These are phyloP conservation scores for Drosophila longiperda DNA, from an alignment of 2,888 invertebrate species.

Conservation along the genomic window DNA sequence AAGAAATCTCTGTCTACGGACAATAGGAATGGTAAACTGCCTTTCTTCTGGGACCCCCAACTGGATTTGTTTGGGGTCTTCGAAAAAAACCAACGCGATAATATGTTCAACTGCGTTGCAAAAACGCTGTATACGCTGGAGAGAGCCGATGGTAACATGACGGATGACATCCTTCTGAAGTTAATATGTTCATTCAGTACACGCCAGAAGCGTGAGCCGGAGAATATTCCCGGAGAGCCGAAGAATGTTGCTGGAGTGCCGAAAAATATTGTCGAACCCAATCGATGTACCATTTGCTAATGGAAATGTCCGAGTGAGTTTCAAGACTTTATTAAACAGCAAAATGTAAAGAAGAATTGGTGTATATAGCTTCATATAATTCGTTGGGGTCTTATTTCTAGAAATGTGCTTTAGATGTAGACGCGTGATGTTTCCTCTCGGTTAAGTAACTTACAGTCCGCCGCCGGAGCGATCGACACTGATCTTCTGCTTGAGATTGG, in stretches of 20 bases:
- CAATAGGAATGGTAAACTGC: constrained; percentile 41
- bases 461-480: constrained; percentile 98
- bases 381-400: constrained; percentile 42
- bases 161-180: constrained; percentile 14
- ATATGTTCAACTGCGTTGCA: constrained; percentile 60
- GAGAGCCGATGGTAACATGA: constrained; percentile 45
- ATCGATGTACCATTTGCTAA: neutral
- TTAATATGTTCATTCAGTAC: constrained; percentile 44
- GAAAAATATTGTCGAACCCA: neutral
- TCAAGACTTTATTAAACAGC: constrained; percentile 71
- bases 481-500: constrained; percentile 91
- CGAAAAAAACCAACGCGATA: constrained; percentile 18
- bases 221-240: neutral
- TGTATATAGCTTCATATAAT: constrained; percentile 48
- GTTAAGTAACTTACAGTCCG: constrained; percentile 89
- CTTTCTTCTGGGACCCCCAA: constrained; percentile 71
- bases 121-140: constrained; percentile 29
- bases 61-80: constrained; percentile 66
- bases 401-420: constrained; percentile 42
- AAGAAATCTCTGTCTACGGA: constrained; percentile 30
- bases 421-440: constrained; percentile 7
- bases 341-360: constrained; percentile 66
- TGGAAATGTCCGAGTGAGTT: constrained; percentile 31
- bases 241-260: neutral
- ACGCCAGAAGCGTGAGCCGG: constrained; percentile 8